phyloP scores from a whole-genome alignment of 1,140 invertebrate species.

The Lanistes nyassanus region DNA sequence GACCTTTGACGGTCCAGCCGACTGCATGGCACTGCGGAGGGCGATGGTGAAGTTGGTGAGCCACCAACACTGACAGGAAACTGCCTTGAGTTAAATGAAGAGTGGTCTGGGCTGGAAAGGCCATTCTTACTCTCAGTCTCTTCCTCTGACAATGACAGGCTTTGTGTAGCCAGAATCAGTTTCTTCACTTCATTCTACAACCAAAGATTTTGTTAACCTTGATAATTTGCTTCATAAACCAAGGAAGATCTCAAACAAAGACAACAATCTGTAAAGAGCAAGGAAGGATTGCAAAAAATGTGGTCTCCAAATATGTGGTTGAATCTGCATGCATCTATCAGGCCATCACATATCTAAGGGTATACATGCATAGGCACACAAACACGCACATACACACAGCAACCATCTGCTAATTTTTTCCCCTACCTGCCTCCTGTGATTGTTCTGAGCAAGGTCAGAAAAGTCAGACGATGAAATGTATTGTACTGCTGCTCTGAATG shows the following conservation, averaged over 20 bases:
- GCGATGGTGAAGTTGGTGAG: not conserved
- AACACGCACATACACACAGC: not conserved
- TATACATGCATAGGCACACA: not conserved
- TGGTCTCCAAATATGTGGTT: too few relatives aligned
- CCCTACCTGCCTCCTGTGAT: constrained; percentile 36
- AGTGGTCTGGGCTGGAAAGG: not conserved
- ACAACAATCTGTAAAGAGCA: not conserved
- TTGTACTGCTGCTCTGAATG: constrained; percentile 59
- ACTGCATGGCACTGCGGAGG: not conserved
- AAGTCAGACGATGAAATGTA: constrained; percentile 56
- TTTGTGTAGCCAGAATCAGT: too few relatives aligned
- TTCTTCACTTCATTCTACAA: too few relatives aligned
- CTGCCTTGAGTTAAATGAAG: not conserved
- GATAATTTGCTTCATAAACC: too few relatives aligned
- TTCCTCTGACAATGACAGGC: too few relatives aligned
- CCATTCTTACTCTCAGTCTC: too few relatives aligned
- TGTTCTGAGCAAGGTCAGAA: constrained; percentile 33
- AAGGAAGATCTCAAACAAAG: not conserved
- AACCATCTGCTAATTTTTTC: not conserved
- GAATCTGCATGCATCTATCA: not conserved
- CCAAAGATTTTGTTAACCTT: not conserved
- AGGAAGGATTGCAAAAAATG: not conserved
- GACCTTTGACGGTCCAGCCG: constrained; percentile 49
- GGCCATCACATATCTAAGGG: not conserved
- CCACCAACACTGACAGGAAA: not conserved